Conservation (phyloP, 2,113 vertebrate species). For the Pollachius pollachius region DNA sequence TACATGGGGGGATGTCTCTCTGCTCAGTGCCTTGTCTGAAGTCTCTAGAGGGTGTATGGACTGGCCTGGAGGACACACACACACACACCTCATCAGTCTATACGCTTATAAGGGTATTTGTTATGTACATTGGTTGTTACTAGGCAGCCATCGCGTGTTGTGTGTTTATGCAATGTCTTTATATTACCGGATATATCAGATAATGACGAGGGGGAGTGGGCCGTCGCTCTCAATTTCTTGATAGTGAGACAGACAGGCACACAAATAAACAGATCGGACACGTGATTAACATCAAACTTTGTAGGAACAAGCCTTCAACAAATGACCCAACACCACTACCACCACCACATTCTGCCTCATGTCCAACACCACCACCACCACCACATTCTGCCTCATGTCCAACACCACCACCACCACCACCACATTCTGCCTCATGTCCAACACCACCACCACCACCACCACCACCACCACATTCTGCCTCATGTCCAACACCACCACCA, state of each 20-base stretch:
- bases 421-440: no score
- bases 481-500: no score
- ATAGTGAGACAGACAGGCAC: slow-evolving; percentile 16
- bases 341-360: not conserved
- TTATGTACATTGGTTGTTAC: not conserved
- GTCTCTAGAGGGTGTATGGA: slow-evolving; percentile 32
- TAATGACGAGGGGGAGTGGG: slow-evolving; percentile 20
- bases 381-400: not conserved
- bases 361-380: no score
- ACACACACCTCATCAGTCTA: not conserved
- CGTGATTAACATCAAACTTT: not conserved
- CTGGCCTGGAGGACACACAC: slow-evolving; percentile 29
- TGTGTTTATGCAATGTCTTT: no score
- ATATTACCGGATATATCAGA: slow-evolving; percentile 46
- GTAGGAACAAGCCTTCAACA: not conserved
- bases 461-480: no score
- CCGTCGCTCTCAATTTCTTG: slow-evolving; percentile 38
- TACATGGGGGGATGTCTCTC: slow-evolving; percentile 39
- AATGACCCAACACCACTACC: not conserved
- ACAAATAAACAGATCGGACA: not conserved
- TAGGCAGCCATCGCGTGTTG: not conserved
- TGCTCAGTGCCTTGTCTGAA: slow-evolving; percentile 31
- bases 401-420: no score
- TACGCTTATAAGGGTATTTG: not conserved
- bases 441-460: no score